Evolutionary conservation across 2,888 invertebrate genomes (phyloP).

Genomic region (Drosophila prostipennis): DNA sequence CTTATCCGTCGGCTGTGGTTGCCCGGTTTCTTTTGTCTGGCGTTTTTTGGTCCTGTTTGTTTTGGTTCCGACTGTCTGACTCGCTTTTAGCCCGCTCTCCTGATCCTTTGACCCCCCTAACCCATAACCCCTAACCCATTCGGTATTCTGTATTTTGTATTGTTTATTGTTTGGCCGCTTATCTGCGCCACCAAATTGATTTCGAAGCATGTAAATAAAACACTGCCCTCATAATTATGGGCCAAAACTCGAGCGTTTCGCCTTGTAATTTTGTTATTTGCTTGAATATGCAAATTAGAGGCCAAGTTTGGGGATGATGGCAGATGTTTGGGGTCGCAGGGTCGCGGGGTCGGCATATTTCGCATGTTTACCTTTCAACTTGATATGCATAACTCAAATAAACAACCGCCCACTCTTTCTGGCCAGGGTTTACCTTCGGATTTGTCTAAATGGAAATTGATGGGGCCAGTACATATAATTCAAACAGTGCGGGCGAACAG

Average conservation of each 20-base stretch:
- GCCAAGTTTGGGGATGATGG: constrained; percentile 22
- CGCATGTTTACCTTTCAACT: constrained; percentile 51
- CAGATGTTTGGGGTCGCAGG: constrained; percentile 7
- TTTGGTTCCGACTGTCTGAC: constrained; percentile 28
- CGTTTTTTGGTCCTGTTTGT: constrained; percentile 31
- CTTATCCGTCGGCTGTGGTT: constrained; percentile 34
- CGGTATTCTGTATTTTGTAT: not conserved
- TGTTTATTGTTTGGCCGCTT: constrained; percentile 61
- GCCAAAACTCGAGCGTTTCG: constrained; percentile 37
- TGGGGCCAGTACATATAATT: not conserved
- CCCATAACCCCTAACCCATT: not conserved
- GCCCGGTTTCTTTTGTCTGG: constrained; percentile 47
- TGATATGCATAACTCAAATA: constrained; percentile 53
- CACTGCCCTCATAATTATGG: constrained; percentile 60
- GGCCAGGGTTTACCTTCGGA: constrained; percentile 14
- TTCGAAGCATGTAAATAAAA: constrained; percentile 58
- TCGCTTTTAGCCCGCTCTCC: not conserved
- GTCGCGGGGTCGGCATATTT: constrained; percentile 36
- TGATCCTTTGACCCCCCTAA: not conserved
- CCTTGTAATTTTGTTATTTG: constrained; percentile 41
- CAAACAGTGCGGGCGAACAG: constrained; percentile 23
- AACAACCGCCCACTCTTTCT: constrained; percentile 39
- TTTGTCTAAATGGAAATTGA: constrained; percentile 45
- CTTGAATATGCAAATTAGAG: constrained; percentile 58
- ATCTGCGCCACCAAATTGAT: constrained; percentile 69